Base-by-base conservation (phyloP, 2,797 vertebrate species). In the Onychomys arenicola region DNA sequence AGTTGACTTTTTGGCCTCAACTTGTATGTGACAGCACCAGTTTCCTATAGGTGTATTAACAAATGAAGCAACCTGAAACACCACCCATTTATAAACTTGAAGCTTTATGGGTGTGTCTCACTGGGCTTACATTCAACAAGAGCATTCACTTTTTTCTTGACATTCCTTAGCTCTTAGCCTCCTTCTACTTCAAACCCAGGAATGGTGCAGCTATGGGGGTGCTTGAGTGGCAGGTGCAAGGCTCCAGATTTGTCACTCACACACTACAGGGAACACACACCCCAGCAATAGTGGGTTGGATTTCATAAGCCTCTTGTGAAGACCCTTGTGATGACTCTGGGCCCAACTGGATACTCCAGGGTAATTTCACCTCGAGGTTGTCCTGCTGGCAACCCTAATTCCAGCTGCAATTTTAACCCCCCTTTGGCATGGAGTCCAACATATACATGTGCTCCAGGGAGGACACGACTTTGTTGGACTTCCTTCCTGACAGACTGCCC, bases 1-100 rank as follows among this genome's bases (percentile, higher is more conserved):
- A 96, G 77, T 52, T 37, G n/a, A 91, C 46, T 84, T 86, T 75
- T 65, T 61, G 25, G n/a, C 55, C 57, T 93, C 84, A 55, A 29
- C 83, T 86, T 89, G 65, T 12, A 6, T 32, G 69, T 73, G 61
- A 40, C 10, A 73, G 52, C 12, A 59, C 59, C 40, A 59, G 52
- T 55, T 88, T 84, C 19, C 29, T 46, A 43, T 29, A 81, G 69
- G 57, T 95, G 29, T 52, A 84, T 1, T 69, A 73, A 85, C 29
- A 52, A 93, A 61, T 46, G 49, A 21, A 63, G 14, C 81, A 40
- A 27, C 40, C 40, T 67, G 65, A 77, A 90, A 90, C 27, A 59
- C n/a, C 21, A 34, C 5, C n/a, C 81, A 85, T 10, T 23, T 46
- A 85, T 73, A 43, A 76, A 59, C 43, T 80, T 43, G 21, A 2